Base-by-base conservation (phyloP, 2,888 invertebrate genomes). In the Terebella lapidaria region DNA sequence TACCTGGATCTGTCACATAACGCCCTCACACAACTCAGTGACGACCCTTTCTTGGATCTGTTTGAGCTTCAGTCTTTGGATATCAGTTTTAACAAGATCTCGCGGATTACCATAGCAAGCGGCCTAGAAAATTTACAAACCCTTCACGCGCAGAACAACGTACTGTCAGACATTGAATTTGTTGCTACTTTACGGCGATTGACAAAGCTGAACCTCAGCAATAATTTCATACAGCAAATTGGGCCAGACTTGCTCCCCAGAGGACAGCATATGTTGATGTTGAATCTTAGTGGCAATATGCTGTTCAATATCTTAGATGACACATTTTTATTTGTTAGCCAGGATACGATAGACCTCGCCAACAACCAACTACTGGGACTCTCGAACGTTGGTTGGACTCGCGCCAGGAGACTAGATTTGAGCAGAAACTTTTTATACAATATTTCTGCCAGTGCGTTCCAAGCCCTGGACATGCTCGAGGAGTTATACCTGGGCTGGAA, bases 221-320 rank as follows among this genome's bases (percentile, higher is more conserved):
- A 55, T 15, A 66, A 66, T 47, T 22, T 20, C 24, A 49, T 66
- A n/a, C 57, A 64, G 4, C 71, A 71, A 51, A 57, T 76, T 51
- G 72, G 74, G 56, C 60, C 70, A 1, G 68, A 70, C 29, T 67
- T 71, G 1, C 63, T 61, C 49, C 28, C 58, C 1, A 53, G 56
- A 10, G 57, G 61, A 2, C 66, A 66, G 20, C 65, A 67, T 30
- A 61, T 78, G n/a, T 47, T 64, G 10, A 20, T 54, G 4, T 74
- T 69, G 1, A 71, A 73, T 56, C 72, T 77, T 64, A 73, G 74
- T 57, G 45, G 60, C 26, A 78, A 78, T 64, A 63, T 62, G 22
- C 74, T 78, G 28, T 52, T 57, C 1, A 63, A 55, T 20, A 55
- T 76, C 0, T 67, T 71, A 58, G 67, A 69, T 47, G 66, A 64